Evolutionary conservation across 2,797 vertebrate genomes (phyloP).

Genomic region (Acanthurus lineatus): DNA sequence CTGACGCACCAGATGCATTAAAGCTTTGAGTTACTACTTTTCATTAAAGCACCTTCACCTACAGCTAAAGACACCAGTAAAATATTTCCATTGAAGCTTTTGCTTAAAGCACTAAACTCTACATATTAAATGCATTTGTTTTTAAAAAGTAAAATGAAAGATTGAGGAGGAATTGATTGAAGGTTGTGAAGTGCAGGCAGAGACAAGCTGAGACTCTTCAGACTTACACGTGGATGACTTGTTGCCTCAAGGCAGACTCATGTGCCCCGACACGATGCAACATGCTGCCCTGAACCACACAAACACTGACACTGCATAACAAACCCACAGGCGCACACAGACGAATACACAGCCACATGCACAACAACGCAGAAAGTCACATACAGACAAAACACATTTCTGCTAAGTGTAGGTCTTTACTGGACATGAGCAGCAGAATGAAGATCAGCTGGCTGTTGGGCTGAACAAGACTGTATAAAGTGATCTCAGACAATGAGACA

Average conservation of each 20-base stretch:
- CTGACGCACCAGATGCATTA: background rate
- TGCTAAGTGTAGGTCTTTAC: slow-evolving; percentile 6
- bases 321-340: slow-evolving; percentile 19
- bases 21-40: background rate
- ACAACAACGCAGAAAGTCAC: slow-evolving; percentile 20
- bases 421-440: slow-evolving; percentile 20
- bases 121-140: background rate
- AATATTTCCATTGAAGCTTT: background rate
- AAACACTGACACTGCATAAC: slow-evolving; percentile 35
- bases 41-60: background rate
- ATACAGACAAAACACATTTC: slow-evolving; percentile 31
- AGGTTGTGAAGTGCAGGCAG: background rate
- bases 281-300: slow-evolving; percentile 68
- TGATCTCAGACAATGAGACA: background rate
- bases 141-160: slow-evolving; percentile 18
- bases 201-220: slow-evolving; percentile 72
- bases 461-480: background rate
- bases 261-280: slow-evolving; percentile 68
- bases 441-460: slow-evolving; percentile 13
- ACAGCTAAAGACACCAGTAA: background rate
- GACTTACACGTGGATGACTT: slow-evolving; percentile 67
- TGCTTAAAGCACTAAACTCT: background rate
- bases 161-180: slow-evolving; percentile 10
- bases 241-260: slow-evolving; percentile 64
- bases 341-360: slow-evolving; percentile 13